Evolutionary conservation across 2,113 vertebrate species (phyloP).

Genomic region (Brachirus orientalis): DNA sequence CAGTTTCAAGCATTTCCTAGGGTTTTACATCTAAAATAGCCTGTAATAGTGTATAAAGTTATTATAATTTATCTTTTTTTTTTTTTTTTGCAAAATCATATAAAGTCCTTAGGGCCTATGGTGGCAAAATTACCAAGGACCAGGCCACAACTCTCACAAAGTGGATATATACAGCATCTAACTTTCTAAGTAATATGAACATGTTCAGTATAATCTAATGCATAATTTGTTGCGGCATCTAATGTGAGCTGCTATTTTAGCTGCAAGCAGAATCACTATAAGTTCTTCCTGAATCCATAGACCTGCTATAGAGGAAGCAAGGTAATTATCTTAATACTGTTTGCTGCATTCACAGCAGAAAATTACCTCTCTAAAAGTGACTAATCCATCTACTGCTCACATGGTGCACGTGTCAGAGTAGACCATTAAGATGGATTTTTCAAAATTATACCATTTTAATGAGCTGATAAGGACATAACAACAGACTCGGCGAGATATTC

Average conservation of each 20-base stretch:
- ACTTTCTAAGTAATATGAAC: conserved; percentile 1
- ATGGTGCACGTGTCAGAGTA: conserved; percentile 30
- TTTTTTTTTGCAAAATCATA: background rate
- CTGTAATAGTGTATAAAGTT: background rate
- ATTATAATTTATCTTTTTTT: background rate
- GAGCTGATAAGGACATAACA: conserved; percentile 50
- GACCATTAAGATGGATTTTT: conserved; percentile 39
- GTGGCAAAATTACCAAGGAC: background rate
- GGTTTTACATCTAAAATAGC: background rate
- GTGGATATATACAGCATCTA: too few species aligned
- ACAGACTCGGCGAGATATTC: conserved; percentile 21
- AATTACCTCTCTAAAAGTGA: conserved; percentile 49
- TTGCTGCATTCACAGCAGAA: conserved; percentile 60
- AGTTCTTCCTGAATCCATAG: conserved; percentile 23
- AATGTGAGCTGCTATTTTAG: background rate
- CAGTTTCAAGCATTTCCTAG: background rate
- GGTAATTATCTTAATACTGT: conserved; percentile 63
- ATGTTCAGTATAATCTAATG: background rate
- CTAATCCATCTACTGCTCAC: conserved; percentile 53
- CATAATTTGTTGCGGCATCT: conserved; percentile 1
- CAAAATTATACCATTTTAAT: conserved; percentile 55
- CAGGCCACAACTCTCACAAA: background rate
- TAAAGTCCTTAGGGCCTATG: background rate
- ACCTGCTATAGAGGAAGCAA: conserved; percentile 33
- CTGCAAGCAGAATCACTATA: background rate